A percentile compares a stretch with the other conserved stretches of the same genome.
phyloP scores from a whole-genome alignment of 2,888 invertebrate species.

The Agrochola litura region DNA sequence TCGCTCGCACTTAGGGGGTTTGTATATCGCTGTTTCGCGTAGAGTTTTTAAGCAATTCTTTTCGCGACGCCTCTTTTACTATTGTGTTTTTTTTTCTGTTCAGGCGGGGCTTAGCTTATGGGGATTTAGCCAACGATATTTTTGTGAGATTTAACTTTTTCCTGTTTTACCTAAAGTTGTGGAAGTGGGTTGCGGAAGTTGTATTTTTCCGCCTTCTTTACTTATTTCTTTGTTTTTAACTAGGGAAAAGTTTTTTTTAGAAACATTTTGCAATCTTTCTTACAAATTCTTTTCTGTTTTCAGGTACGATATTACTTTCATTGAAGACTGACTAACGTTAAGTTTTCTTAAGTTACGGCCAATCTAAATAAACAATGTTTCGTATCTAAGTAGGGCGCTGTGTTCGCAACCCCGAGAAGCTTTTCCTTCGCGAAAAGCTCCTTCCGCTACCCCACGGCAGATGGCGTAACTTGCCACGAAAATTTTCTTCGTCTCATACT shows the following conservation, averaged over 20 bases:
- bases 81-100: conserved; percentile 84
- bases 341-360: conserved; percentile 11
- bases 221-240: conserved; percentile 10
- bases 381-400: conserved; percentile 58
- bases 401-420: conserved; percentile 47
- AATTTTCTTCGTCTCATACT: conserved; percentile 36
- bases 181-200: conserved; percentile 65
- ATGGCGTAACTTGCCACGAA: conserved; percentile 80
- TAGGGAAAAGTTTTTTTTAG: neutral
- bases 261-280: neutral
- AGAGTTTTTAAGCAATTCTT: conserved; percentile 85
- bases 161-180: conserved; percentile 81
- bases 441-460: conserved; percentile 85
- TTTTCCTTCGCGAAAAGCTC: conserved; percentile 55
- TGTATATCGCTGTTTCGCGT: conserved; percentile 77
- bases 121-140: conserved; percentile 84
- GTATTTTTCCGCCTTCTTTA: conserved; percentile 55
- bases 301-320: conserved; percentile 18
- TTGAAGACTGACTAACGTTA: neutral
- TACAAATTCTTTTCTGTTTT: conserved; percentile 13
- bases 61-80: conserved; percentile 88
- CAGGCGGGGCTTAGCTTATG: conserved; percentile 88
- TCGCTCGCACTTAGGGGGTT: conserved; percentile 79
- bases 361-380: conserved; percentile 62
- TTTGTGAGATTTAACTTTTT: conserved; percentile 78